These are phyloP conservation scores for Danaus melanippus DNA, from an alignment of 1,140 invertebrate species.

Conservation along the genomic window DNA sequence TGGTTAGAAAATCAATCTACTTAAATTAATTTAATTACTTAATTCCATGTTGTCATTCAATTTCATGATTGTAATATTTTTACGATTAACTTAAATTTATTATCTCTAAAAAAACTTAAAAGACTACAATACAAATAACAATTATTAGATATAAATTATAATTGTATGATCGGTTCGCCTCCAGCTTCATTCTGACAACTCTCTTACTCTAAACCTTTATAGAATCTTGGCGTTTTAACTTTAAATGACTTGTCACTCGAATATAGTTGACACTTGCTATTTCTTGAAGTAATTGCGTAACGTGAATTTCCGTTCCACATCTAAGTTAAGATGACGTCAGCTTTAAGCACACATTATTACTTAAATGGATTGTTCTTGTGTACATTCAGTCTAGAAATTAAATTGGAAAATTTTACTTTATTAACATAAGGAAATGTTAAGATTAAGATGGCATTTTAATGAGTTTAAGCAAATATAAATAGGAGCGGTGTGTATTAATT, in stretches of 20 bases:
- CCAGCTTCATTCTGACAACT: slow-evolving; percentile 3
- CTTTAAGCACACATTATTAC: slow-evolving; percentile 8
- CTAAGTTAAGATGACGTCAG: slow-evolving; percentile 30
- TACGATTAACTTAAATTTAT: no score
- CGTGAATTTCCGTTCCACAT: slow-evolving; percentile 39
- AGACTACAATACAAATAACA: no score
- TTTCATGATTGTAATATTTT: no score
- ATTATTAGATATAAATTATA: slow-evolving; percentile 1
- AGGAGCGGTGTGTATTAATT: no score
- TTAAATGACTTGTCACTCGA: slow-evolving; percentile 16
- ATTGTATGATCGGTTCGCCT: neutral
- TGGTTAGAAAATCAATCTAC: no score
- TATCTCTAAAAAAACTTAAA: no score
- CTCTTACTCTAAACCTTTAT: slow-evolving; percentile 6
- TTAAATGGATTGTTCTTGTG: slow-evolving; percentile 4
- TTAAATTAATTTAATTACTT: no score
- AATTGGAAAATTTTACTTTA: no score
- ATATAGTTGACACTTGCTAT: slow-evolving; percentile 35
- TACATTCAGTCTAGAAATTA: slow-evolving; percentile 12
- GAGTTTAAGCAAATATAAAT: no score
- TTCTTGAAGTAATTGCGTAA: slow-evolving; percentile 41
- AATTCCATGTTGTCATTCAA: no score
- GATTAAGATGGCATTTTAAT: no score
- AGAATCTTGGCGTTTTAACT: slow-evolving; percentile 6
- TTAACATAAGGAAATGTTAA: no score